Evolutionary conservation across 1,140 invertebrate species (phyloP).

Genomic region (Papilio dardanus): DNA sequence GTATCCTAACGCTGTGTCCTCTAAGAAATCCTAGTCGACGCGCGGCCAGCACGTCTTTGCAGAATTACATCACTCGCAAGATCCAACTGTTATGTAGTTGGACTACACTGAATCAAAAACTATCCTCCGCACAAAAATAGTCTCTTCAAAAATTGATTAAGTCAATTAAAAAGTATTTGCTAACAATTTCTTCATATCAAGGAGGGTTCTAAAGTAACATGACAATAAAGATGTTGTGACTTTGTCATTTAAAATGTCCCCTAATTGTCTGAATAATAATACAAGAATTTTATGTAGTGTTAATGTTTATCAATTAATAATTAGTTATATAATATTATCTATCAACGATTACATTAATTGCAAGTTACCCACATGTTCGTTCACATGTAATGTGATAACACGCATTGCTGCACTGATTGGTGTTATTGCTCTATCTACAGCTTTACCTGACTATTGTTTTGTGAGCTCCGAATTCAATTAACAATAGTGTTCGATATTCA

Average conservation of each 20-base stretch:
- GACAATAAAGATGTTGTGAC: no score
- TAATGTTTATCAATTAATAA: conserved; percentile 14
- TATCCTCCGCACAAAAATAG: not conserved
- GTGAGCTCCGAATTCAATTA: conserved; percentile 11
- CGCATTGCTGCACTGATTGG: conserved; percentile 57
- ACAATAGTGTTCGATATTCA: not conserved
- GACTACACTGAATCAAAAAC: conserved; percentile 50
- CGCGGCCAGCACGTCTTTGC: conserved; percentile 64
- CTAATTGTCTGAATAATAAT: no score
- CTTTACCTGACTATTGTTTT: conserved; percentile 7
- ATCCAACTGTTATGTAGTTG: conserved; percentile 53
- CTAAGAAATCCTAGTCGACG: conserved; percentile 63
- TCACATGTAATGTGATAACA: conserved; percentile 53
- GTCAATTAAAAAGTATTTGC: no score
- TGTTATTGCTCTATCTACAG: conserved; percentile 15
- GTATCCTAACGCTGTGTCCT: conserved; percentile 63
- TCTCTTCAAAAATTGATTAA: no score
- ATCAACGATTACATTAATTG: not conserved
- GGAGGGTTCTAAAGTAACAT: no score
- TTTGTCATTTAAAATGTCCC: no score
- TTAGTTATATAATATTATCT: conserved; percentile 38
- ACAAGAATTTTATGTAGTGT: no score
- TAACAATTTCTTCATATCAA: no score
- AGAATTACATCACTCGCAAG: conserved; percentile 63
- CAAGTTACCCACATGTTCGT: conserved; percentile 45